Percentiles rank a stretch among this genome's conserved stretches.
Conservation (phyloP, 1,140 invertebrate species). For the Drosophila mauritiana region DNA sequence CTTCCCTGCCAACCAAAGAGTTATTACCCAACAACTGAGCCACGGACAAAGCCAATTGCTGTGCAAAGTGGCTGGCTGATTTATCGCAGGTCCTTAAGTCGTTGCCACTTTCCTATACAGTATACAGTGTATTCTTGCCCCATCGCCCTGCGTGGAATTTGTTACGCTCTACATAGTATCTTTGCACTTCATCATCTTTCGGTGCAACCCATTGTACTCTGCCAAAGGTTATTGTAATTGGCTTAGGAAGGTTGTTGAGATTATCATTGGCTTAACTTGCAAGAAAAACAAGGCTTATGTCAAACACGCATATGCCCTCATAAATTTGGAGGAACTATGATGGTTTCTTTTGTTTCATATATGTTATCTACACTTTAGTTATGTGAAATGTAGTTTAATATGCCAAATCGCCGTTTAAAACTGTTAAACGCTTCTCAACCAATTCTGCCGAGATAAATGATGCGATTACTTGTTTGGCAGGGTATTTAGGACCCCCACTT, state of each 20-base stretch:
- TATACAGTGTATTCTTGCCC: constrained; percentile 17
- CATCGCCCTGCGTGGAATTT: constrained; percentile 5
- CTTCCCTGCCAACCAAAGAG: constrained; percentile 7
- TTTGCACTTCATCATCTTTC: constrained; percentile 32
- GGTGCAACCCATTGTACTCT: constrained; percentile 22
- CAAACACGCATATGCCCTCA: no score
- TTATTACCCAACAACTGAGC: constrained; percentile 42
- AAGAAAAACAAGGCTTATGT: neutral
- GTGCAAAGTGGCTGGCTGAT: constrained; percentile 51
- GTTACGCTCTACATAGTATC: constrained; percentile 29
- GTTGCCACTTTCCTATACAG: constrained; percentile 37
- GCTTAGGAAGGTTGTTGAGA: neutral
- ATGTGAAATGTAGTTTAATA: no score
- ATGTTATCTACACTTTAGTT: no score
- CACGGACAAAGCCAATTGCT: constrained; percentile 46
- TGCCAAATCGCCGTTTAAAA: neutral
- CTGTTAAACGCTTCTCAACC: neutral
- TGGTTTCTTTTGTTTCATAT: no score
- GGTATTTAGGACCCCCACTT: constrained; percentile 11
- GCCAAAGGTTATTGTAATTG: neutral
- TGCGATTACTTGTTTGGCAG: constrained; percentile 6
- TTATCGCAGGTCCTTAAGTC: constrained; percentile 54
- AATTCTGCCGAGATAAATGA: constrained; percentile 7
- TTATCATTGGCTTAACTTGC: neutral
- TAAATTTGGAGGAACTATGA: no score